A percentile compares a stretch with the other conserved stretches of the same genome.
phyloP scores from a whole-genome alignment of 2,888 invertebrate species.

The Proisotoma minuta region DNA sequence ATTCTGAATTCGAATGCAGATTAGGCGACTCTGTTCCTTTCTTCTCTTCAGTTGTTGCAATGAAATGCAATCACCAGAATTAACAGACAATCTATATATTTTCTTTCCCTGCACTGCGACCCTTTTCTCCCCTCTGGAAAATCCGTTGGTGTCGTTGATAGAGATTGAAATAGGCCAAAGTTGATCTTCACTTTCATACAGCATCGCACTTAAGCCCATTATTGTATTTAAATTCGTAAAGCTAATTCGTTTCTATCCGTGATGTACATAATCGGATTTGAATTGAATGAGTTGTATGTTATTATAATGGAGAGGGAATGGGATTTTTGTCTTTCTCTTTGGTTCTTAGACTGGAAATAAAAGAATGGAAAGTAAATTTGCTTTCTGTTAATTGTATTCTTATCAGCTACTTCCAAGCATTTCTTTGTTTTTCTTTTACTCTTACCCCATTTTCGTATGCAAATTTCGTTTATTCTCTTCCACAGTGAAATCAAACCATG shows the following conservation, averaged over 20 bases:
- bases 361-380: too few species aligned
- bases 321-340: too few species aligned
- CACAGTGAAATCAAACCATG: too few species aligned
- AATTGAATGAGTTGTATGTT: too few species aligned
- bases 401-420: too few species aligned
- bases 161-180: neutral
- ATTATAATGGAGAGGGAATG: too few species aligned
- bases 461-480: too few species aligned
- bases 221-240: constrained; percentile 2
- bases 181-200: neutral
- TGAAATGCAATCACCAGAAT: neutral
- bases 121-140: neutral
- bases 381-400: too few species aligned
- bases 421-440: too few species aligned
- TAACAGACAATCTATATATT: neutral
- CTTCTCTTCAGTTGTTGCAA: neutral
- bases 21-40: too few species aligned
- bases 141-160: neutral
- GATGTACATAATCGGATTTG: neutral
- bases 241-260: neutral
- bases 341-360: too few species aligned
- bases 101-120: constrained; percentile 1
- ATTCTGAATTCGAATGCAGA: constrained; percentile 4
- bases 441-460: too few species aligned
- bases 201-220: neutral